Conservation (phyloP, 2,888 invertebrate species). For the Scaptomyza flava region DNA sequence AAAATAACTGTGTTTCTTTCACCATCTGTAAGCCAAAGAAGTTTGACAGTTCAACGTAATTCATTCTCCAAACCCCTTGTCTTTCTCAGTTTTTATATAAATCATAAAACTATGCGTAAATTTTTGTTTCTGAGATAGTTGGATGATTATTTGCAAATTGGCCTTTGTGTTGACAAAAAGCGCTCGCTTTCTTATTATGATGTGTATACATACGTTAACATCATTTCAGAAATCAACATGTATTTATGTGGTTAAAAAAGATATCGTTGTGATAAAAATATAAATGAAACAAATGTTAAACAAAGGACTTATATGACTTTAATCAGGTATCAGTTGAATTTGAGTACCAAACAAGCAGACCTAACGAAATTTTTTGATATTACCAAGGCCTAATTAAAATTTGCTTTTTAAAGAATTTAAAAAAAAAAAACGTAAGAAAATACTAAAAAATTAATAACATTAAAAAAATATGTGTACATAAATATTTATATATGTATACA, state of each 20-base stretch:
- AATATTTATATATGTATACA: background rate
- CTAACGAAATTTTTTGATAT: slow-evolving; percentile 35
- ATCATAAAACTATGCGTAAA: slow-evolving; percentile 51
- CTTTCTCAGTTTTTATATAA: slow-evolving; percentile 29
- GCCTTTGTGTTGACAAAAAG: slow-evolving; percentile 85
- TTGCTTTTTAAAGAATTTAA: slow-evolving; percentile 19
- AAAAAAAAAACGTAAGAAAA: slow-evolving; percentile 26
- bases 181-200: slow-evolving; percentile 79
- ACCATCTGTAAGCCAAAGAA: background rate
- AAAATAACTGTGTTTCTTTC: slow-evolving; percentile 3
- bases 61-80: slow-evolving; percentile 13
- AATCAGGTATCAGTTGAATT: slow-evolving; percentile 77
- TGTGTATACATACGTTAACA: slow-evolving; percentile 31
- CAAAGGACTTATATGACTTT: slow-evolving; percentile 59
- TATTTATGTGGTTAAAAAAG: slow-evolving; percentile 30
- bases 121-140: slow-evolving; percentile 83
- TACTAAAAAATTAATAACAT: slow-evolving; percentile 6
- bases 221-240: slow-evolving; percentile 14
- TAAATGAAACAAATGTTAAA: slow-evolving; percentile 41
- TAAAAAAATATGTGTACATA: slow-evolving; percentile 12
- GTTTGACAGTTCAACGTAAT: slow-evolving; percentile 6
- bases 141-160: slow-evolving; percentile 85
- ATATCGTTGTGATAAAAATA: slow-evolving; percentile 59
- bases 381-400: slow-evolving; percentile 52
- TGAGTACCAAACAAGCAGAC: slow-evolving; percentile 47